phyloP scores from a whole-genome alignment of 2,888 invertebrate species.

The Anthophora plumipes region DNA sequence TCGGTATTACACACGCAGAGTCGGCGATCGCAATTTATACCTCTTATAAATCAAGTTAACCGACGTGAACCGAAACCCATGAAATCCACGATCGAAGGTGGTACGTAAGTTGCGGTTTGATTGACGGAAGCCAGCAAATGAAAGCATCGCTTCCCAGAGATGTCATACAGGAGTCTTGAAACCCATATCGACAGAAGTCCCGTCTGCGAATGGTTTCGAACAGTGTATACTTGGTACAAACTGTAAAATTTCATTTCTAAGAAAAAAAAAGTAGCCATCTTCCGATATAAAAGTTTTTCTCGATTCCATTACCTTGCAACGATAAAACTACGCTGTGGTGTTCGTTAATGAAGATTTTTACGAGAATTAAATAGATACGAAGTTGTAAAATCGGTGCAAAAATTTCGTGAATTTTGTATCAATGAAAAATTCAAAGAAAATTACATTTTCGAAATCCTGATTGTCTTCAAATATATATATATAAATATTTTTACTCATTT shows the following conservation, averaged over 20 bases:
- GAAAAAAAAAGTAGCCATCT: neutral
- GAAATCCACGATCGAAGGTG: constrained; percentile 55
- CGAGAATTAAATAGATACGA: neutral
- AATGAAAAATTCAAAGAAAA: neutral
- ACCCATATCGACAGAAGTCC: neutral
- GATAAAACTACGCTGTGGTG: neutral
- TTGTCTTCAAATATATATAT: too few relatives aligned
- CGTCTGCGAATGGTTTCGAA: constrained; percentile 11
- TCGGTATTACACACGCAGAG: constrained; percentile 1
- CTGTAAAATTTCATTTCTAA: constrained; percentile 12
- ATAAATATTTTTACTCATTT: too few relatives aligned
- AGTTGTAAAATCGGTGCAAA: neutral
- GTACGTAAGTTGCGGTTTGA: constrained; percentile 55
- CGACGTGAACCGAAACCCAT: constrained; percentile 59
- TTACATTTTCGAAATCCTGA: too few relatives aligned
- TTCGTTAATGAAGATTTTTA: neutral
- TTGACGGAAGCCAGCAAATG: constrained; percentile 62
- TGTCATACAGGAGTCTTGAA: constrained; percentile 37
- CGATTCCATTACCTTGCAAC: neutral
- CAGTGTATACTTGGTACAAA: neutral
- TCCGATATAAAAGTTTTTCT: neutral
- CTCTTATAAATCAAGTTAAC: constrained; percentile 51
- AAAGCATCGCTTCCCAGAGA: constrained; percentile 38
- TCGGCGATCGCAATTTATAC: constrained; percentile 39
- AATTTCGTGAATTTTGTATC: neutral